Evolutionary conservation across 2,113 vertebrate species (phyloP).

Genomic region (Rousettus leschenaultii): DNA sequence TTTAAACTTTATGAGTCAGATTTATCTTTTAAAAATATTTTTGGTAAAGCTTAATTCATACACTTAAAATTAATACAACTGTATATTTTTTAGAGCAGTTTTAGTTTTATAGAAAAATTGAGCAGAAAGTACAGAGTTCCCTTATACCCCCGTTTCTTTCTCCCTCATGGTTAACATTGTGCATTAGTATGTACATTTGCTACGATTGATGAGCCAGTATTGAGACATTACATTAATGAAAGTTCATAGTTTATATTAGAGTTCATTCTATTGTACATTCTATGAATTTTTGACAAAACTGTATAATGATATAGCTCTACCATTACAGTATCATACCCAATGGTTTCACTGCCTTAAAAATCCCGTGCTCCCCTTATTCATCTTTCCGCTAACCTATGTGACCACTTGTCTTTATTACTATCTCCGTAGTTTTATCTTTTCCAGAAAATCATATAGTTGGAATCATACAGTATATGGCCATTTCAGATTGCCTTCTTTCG

Average conservation of each 20-base stretch:
- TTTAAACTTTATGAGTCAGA: neutral
- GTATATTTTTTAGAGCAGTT: neutral
- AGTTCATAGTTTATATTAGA: neutral
- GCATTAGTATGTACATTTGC: neutral
- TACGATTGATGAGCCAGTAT: neutral
- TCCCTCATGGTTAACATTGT: neutral
- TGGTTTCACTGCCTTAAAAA: neutral
- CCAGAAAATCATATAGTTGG: neutral
- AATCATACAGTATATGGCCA: neutral
- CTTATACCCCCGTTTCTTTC: neutral
- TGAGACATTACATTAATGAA: neutral
- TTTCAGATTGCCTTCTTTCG: neutral
- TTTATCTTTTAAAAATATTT: slow-evolving; percentile 12
- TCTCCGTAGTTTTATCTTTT: neutral
- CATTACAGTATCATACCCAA: neutral
- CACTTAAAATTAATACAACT: neutral
- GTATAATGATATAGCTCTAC: too few relatives aligned
- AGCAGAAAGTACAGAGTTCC: neutral
- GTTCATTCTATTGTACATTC: neutral
- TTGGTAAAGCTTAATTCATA: neutral
- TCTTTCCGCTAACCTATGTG: neutral
- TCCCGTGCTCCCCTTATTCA: neutral
- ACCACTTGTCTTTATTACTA: neutral
- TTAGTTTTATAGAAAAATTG: neutral
- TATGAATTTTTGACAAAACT: neutral